Percentiles rank a stretch among this genome's conserved stretches.
phyloP scores from a whole-genome alignment of 2,113 vertebrate species.

The Plectropomus leopardus region DNA sequence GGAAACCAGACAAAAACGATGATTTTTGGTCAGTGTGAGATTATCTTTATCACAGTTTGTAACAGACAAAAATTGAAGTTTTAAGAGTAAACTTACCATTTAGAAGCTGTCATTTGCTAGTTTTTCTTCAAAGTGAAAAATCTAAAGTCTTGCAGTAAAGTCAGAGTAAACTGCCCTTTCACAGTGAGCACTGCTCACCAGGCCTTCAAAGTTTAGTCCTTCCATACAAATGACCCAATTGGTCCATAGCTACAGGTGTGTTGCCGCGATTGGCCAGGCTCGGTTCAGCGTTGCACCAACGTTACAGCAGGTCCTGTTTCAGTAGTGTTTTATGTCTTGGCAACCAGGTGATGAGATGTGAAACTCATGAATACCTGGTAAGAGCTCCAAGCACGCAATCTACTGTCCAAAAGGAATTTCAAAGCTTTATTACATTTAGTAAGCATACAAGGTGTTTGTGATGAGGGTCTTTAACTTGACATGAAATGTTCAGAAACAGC shows the following conservation, averaged over 20 bases:
- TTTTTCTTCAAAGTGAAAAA: neutral
- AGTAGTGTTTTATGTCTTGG: neutral
- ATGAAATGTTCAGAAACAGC: conserved; percentile 73
- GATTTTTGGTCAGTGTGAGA: too few species aligned
- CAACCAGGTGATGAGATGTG: neutral
- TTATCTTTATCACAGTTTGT: too few species aligned
- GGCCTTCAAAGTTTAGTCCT: neutral
- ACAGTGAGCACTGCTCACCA: too few species aligned
- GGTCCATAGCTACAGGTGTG: neutral
- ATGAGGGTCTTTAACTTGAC: conserved; percentile 53
- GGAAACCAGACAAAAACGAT: too few species aligned
- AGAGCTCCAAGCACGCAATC: conserved; percentile 7
- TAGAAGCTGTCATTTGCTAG: neutral
- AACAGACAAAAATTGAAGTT: neutral
- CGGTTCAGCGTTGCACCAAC: neutral
- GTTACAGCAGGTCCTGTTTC: neutral
- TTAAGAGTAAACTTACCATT: neutral
- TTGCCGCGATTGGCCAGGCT: neutral
- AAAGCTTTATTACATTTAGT: conserved; percentile 80
- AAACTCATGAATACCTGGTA: neutral
- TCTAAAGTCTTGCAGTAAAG: neutral
- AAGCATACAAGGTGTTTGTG: conserved; percentile 73
- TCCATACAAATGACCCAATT: neutral
- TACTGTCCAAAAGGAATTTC: conserved; percentile 18
- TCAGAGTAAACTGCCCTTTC: neutral